phyloP scores from a whole-genome alignment of 2,888 invertebrate genomes.

The Agrochola lychnidis region DNA sequence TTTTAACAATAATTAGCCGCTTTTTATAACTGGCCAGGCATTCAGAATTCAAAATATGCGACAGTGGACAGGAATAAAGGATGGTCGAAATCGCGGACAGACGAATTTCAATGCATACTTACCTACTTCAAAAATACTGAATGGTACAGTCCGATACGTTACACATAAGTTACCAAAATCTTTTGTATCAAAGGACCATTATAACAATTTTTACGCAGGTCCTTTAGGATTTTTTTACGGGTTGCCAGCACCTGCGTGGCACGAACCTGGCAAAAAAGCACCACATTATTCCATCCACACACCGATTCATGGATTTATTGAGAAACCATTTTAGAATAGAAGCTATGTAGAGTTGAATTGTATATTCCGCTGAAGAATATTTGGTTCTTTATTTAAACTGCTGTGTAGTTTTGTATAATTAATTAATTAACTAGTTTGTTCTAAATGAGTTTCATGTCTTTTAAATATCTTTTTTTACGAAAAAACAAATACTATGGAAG shows the following conservation, averaged over 20 bases:
- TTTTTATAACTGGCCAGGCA: constrained; percentile 15
- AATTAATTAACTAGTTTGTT: neutral
- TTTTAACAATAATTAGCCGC: neutral
- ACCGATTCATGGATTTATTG: constrained; percentile 80
- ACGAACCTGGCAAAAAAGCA: constrained; percentile 83
- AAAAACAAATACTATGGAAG: neutral
- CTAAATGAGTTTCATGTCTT: neutral
- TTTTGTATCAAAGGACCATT: constrained; percentile 60
- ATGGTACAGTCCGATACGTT: constrained; percentile 60
- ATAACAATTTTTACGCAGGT: constrained; percentile 75
- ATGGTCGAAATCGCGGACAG: constrained; percentile 17
- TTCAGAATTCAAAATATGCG: constrained; percentile 1
- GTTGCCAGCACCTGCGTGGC: constrained; percentile 84
- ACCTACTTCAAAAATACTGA: constrained; percentile 61
- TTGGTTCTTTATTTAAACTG: neutral
- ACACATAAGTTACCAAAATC: constrained; percentile 68
- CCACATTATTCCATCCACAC: constrained; percentile 71
- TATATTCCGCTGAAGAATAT: neutral
- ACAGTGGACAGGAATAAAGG: constrained; percentile 24
- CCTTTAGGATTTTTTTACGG: constrained; percentile 71
- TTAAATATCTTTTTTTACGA: neutral
- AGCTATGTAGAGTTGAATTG: constrained; percentile 62
- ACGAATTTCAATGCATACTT: constrained; percentile 32
- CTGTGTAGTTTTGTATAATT: neutral
- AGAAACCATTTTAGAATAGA: constrained; percentile 69